Evolutionary conservation across 2,797 vertebrate genomes (phyloP), one percentile per base, ranked within the genome.

Genomic region (Trachurus trachurus): DNA sequence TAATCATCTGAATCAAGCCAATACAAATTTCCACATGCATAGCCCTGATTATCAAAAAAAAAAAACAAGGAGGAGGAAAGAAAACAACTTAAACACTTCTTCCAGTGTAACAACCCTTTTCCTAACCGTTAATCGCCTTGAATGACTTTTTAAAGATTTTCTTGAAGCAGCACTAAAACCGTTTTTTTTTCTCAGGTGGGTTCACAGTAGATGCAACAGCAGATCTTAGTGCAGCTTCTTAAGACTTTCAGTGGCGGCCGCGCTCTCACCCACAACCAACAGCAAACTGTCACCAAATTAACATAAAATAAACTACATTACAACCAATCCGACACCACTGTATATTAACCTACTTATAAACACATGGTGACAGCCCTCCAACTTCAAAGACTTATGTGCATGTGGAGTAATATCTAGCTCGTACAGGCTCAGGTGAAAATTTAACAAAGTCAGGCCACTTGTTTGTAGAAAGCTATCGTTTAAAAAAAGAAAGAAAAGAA

Each of bases 1-100:
- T 63, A 52, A 68, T 87, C 62, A 79, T 79, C 62, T 65, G 57
- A 84, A 80, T 76, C 40, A 84, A 82, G 69, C 74, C 73, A 63
- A 44, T 22, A 80, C 17, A 68, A 52, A 64, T 65, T 63, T 76
- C 22, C 19, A 87, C 19, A 87, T 83, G 83, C 82, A 85, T 1
- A 29, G 52, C 56, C 66, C 49, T 39, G 42, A 78, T 37, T 9
- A 66, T 78, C 40, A 63, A 78, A 34, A 34, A 34, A 34, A 6
- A 34, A 34, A 40, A 87, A 80, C 44, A 63, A 76, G 58, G 62
- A 15, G 15, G 63, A 67, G 22, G 29, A 72, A 59, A 61, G 22
- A 67, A 71, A 71, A 34, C 61, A 3, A 31, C 60, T 34, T 4
- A 34, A 34, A 34, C 31, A 34, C 31, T 45, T 76, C 66, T 58